Conservation (phyloP, 2,888 invertebrate genomes). For the Nebria brevicollis region DNA sequence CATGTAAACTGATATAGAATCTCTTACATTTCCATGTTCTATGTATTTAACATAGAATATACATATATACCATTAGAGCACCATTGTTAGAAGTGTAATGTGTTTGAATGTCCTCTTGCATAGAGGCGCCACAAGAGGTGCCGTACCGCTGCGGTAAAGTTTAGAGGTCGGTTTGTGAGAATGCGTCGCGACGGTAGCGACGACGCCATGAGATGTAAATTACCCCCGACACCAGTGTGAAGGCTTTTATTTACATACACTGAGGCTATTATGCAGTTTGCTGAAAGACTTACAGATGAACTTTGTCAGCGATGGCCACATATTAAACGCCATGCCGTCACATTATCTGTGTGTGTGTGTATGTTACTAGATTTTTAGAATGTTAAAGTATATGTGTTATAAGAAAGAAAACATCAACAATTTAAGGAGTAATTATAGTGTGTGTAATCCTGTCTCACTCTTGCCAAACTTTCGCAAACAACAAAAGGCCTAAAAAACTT, state of each 20-base stretch:
- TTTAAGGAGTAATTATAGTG: constrained; percentile 35
- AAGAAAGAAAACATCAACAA: constrained; percentile 22
- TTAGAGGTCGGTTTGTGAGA: not conserved
- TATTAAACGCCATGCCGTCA: not conserved
- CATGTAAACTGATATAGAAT: not conserved
- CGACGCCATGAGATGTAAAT: constrained; percentile 22
- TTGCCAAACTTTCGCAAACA: constrained; percentile 15
- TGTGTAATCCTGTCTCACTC: constrained; percentile 5
- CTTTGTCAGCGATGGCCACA: constrained; percentile 7
- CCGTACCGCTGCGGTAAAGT: not conserved
- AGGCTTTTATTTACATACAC: constrained; percentile 41
- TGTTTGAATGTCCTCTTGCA: not conserved
- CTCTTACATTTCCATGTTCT: not conserved
- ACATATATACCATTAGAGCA: not conserved
- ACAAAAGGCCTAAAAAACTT: constrained; percentile 24
- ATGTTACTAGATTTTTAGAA: not conserved
- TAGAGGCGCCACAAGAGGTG: not conserved
- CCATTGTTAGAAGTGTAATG: not conserved
- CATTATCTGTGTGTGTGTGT: not conserved
- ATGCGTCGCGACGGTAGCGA: not conserved
- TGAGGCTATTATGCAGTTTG: constrained; percentile 42
- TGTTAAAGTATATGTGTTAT: constrained; percentile 3
- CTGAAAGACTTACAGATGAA: constrained; percentile 41
- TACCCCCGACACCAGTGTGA: constrained; percentile 22
- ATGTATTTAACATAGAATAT: not conserved